Conservation (phyloP, 2,797 vertebrate species). For the Triplophysa yarkandensis region DNA sequence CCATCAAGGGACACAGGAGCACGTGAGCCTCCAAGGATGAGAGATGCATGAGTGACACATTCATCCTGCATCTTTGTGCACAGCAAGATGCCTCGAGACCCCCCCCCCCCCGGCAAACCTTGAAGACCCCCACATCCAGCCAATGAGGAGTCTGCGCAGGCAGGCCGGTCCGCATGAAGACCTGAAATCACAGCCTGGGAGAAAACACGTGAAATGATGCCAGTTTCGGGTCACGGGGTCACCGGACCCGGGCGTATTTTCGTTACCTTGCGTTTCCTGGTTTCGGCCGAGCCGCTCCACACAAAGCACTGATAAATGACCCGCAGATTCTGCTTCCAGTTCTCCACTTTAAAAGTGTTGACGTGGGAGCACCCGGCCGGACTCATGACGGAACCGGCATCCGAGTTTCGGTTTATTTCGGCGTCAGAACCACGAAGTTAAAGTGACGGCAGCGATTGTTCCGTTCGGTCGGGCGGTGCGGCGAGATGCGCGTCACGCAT, state of each 20-base stretch:
- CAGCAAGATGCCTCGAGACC: too few relatives aligned
- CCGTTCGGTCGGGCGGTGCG: constrained; percentile 67
- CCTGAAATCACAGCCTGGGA: neutral
- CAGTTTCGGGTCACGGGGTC: too few relatives aligned
- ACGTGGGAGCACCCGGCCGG: constrained; percentile 94
- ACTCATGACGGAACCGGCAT: constrained; percentile 83
- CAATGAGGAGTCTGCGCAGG: constrained; percentile 24
- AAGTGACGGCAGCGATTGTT: constrained; percentile 65
- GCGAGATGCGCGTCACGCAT: constrained; percentile 61
- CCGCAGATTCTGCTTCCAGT: constrained; percentile 97
- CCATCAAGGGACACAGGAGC: too few relatives aligned
- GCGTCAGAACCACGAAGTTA: too few relatives aligned
- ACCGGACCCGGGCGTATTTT: constrained; percentile 25
- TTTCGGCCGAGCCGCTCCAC: constrained; percentile 93
- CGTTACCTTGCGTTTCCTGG: constrained; percentile 92
- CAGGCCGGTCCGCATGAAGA: constrained; percentile 20
- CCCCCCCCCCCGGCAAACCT: too few relatives aligned
- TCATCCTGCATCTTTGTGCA: too few relatives aligned
- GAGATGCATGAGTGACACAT: too few relatives aligned
- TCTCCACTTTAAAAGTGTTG: constrained; percentile 94
- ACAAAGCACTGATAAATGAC: constrained; percentile 97
- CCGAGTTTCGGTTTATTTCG: constrained; percentile 52
- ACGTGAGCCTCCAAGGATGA: too few relatives aligned
- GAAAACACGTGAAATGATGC: constrained; percentile 5
- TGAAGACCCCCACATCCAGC: constrained; percentile 16